Evolutionary conservation across 2,888 invertebrate genomes (phyloP).

Genomic region (Didymodactylos carnosus): DNA sequence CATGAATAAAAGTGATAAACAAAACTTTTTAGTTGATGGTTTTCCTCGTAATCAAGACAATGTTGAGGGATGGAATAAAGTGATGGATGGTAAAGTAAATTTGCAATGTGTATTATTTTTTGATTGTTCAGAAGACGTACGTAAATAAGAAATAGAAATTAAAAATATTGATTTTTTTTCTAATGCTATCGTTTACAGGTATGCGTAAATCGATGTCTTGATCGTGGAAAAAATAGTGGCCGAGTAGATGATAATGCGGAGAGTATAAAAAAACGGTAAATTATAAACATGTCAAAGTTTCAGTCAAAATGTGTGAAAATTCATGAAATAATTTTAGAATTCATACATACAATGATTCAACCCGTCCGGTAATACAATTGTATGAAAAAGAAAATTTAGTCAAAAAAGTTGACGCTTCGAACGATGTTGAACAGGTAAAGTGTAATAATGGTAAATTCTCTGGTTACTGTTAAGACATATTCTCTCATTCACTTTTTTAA

Average conservation of each 20-base stretch:
- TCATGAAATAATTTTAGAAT: conserved; percentile 37
- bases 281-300: conserved; percentile 19
- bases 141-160: neutral
- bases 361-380: conserved; percentile 68
- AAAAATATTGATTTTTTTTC: neutral
- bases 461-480: too few species aligned
- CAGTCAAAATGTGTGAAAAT: conserved; percentile 22
- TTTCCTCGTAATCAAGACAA: conserved; percentile 94
- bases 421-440: conserved; percentile 48
- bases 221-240: conserved; percentile 67
- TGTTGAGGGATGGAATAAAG: conserved; percentile 68
- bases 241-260: conserved; percentile 80
- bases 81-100: conserved; percentile 60
- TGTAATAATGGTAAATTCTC: too few species aligned
- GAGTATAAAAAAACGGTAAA: conserved; percentile 53
- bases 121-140: conserved; percentile 57
- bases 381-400: conserved; percentile 54
- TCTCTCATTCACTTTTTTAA: too few species aligned
- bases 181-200: conserved; percentile 35
- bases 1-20: conserved; percentile 23
- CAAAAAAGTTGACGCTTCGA: conserved; percentile 52
- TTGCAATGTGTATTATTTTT: conserved; percentile 74
- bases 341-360: conserved; percentile 60
- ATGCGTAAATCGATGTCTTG: conserved; percentile 65
- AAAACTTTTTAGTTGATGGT: conserved; percentile 80